Evolutionary conservation across 2,888 invertebrate genomes (phyloP).

Genomic region (Stomorhina lunata): DNA sequence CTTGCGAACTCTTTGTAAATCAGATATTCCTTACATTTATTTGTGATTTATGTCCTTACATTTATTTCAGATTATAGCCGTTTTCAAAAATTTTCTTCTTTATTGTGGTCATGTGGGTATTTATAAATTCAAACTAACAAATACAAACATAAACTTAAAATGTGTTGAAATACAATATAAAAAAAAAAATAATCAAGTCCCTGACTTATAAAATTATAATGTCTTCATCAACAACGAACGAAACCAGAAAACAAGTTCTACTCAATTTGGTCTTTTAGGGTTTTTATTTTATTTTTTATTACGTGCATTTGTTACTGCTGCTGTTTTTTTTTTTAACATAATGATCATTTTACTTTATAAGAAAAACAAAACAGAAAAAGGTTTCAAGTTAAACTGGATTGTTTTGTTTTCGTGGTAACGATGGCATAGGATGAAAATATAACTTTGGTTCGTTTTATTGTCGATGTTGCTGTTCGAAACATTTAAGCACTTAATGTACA

Average conservation of each 20-base stretch:
- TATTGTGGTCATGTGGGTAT: too few species aligned
- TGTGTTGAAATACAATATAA: too few species aligned
- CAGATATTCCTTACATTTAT: too few species aligned
- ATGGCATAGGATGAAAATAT: conserved; percentile 17
- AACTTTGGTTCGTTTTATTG: conserved; percentile 12
- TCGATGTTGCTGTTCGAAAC: conserved; percentile 13
- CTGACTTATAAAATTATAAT: conserved; percentile 48
- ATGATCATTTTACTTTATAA: conserved; percentile 22
- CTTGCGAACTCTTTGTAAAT: too few species aligned
- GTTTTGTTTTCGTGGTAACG: conserved; percentile 28
- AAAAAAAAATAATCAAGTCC: not conserved
- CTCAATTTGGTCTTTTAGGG: conserved; percentile 40
- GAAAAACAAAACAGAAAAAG: not conserved
- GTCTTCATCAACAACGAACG: conserved; percentile 44
- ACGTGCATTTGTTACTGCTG: conserved; percentile 3
- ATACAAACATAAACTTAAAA: too few species aligned
- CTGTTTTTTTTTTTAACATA: conserved; percentile 15
- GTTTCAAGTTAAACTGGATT: conserved; percentile 55
- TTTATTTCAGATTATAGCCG: too few species aligned
- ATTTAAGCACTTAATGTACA: too few species aligned
- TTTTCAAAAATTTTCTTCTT: too few species aligned
- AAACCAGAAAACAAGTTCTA: conserved; percentile 50
- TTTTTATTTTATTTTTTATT: conserved; percentile 38
- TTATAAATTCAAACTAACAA: too few species aligned
- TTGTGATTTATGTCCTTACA: too few species aligned